A percentile compares a stretch with the other conserved stretches of the same genome.
Conservation (phyloP, 2,113 vertebrate species). For the Nesogale talazaci region DNA sequence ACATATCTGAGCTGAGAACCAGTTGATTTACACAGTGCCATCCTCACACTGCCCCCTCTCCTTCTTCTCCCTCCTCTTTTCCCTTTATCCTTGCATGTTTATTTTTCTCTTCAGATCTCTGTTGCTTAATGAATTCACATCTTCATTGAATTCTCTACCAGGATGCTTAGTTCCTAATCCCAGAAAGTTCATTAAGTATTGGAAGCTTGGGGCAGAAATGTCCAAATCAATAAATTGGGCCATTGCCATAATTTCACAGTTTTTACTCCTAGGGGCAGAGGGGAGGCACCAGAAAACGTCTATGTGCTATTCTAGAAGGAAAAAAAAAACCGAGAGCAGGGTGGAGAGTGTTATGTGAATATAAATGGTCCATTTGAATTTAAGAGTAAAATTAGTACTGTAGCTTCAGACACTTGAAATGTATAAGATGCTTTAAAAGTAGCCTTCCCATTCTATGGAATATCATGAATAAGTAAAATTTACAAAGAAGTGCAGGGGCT, state of each 20-base stretch:
- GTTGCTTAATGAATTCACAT: conserved; percentile 65
- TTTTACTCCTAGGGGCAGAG: neutral
- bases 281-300: neutral
- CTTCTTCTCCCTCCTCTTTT: conserved; percentile 38
- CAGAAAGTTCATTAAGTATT: conserved; percentile 62
- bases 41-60: conserved; percentile 3
- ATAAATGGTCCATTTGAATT: neutral
- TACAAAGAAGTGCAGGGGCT: neutral
- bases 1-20: conserved; percentile 41
- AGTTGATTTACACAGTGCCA: conserved; percentile 56
- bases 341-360: neutral
- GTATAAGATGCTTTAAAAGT: neutral
- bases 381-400: neutral
- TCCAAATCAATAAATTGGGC: conserved; percentile 1
- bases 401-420: neutral
- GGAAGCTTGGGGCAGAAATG: neutral
- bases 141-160: conserved; percentile 49
- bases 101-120: conserved; percentile 62
- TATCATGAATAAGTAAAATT: conserved; percentile 12
- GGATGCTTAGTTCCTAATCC: conserved; percentile 57
- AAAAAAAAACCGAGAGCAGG: neutral
- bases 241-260: neutral
- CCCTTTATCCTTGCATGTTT: conserved; percentile 60
- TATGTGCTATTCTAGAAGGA: conserved; percentile 4
- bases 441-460: neutral